phyloP scores from a whole-genome alignment of 2,113 vertebrate genomes.

The Oryzias melastigma region DNA sequence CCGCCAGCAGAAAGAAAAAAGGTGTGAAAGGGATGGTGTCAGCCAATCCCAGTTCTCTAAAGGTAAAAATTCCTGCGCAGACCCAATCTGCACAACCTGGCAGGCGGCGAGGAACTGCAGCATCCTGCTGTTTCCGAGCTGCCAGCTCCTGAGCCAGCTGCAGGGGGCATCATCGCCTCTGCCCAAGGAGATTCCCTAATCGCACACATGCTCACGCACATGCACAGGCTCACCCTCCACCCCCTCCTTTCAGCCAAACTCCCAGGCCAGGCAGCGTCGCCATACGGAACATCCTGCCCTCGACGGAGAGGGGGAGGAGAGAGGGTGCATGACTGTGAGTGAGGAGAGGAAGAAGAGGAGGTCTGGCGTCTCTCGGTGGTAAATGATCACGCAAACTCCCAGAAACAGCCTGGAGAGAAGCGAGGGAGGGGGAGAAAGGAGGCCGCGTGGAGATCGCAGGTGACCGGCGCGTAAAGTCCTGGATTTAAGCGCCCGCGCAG shows the following conservation, averaged over 20 bases:
- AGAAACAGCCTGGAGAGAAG: constrained; percentile 42
- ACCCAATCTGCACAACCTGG: no score
- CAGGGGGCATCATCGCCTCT: constrained; percentile 76
- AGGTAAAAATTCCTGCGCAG: no score
- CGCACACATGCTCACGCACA: constrained; percentile 15
- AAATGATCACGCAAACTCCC: constrained; percentile 53
- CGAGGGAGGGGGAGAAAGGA: constrained; percentile 23
- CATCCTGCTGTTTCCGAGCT: constrained; percentile 13
- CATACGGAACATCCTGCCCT: constrained; percentile 78
- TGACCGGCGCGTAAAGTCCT: background rate
- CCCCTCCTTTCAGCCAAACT: constrained; percentile 62
- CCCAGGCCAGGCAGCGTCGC: constrained; percentile 66
- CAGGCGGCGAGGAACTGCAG: no score
- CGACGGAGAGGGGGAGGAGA: constrained; percentile 63
- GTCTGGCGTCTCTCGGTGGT: constrained; percentile 62
- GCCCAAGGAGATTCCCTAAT: constrained; percentile 36
- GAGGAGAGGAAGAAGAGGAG: constrained; percentile 47
- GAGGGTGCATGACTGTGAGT: constrained; percentile 35
- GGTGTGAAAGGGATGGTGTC: no score
- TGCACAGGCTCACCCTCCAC: constrained; percentile 10
- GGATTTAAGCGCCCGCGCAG: constrained; percentile 51
- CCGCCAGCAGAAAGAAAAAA: no score
- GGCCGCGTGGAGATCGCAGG: constrained; percentile 36
- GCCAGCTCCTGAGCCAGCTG: constrained; percentile 62
- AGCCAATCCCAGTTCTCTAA: no score